These are phyloP conservation scores for Galleria mellonella DNA, from an alignment of 1,140 invertebrate species.

Conservation along the genomic window DNA sequence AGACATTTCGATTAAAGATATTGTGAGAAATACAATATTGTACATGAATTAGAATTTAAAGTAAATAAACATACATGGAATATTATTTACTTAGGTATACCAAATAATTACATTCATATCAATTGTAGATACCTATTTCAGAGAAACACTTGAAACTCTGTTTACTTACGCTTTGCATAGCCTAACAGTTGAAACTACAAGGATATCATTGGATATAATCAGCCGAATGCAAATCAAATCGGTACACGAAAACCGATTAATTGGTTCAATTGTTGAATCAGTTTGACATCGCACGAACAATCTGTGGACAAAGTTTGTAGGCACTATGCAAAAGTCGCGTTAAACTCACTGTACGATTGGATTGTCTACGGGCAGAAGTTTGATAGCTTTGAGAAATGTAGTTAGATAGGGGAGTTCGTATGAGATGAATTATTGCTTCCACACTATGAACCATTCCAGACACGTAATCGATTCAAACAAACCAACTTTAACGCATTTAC, in stretches of 20 bases:
- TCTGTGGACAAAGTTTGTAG: conserved; percentile 51
- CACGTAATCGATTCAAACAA: conserved; percentile 40
- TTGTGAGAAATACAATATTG: no score
- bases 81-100: no score
- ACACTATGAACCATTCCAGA: conserved; percentile 35
- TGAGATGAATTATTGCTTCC: conserved; percentile 44
- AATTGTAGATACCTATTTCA: no score
- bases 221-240: conserved; percentile 24
- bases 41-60: no score
- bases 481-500: conserved; percentile 25
- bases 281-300: conserved; percentile 54
- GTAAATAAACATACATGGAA: no score
- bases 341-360: conserved; percentile 47
- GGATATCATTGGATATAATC: not conserved
- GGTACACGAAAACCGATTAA: conserved; percentile 45
- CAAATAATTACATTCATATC: no score
- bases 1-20: no score
- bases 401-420: conserved; percentile 49
- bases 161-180: no score
- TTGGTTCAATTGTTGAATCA: conserved; percentile 52
- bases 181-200: no score
- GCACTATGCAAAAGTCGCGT: conserved; percentile 51
- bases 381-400: conserved; percentile 59
- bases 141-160: no score
- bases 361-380: conserved; percentile 59